Evolutionary conservation across 2,888 invertebrate genomes (phyloP).

Genomic region (Lasius platythorax): DNA sequence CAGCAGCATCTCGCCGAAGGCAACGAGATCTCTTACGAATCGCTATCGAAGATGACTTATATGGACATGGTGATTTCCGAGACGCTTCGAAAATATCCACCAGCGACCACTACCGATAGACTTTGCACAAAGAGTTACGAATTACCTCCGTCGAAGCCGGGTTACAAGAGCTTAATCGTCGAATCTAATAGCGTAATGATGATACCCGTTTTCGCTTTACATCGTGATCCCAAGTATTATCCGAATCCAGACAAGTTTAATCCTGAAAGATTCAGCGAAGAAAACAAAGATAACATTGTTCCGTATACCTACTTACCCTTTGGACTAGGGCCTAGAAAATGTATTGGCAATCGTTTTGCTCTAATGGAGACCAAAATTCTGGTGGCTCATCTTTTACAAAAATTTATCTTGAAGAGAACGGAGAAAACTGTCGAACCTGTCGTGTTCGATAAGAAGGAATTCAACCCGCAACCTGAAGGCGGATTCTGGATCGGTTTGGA

Average conservation of each 20-base stretch:
- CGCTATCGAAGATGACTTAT: conserved; percentile 75
- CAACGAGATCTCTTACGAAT: conserved; percentile 73
- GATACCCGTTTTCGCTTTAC: conserved; percentile 70
- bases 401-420: conserved; percentile 76
- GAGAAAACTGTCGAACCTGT: conserved; percentile 85
- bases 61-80: conserved; percentile 84
- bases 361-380: conserved; percentile 79
- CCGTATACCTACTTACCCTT: conserved; percentile 76
- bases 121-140: conserved; percentile 86
- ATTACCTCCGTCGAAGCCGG: conserved; percentile 78
- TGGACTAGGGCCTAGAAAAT: conserved; percentile 78
- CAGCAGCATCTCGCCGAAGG: conserved; percentile 68
- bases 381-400: conserved; percentile 68
- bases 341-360: conserved; percentile 78
- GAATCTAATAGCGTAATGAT: conserved; percentile 57
- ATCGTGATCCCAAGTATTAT: conserved; percentile 76
- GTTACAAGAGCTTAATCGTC: conserved; percentile 49
- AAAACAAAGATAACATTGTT: conserved; percentile 69
- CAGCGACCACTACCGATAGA: conserved; percentile 86
- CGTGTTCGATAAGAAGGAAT: conserved; percentile 52
- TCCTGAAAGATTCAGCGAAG: conserved; percentile 75
- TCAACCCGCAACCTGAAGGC: conserved; percentile 58
- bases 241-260: conserved; percentile 76
- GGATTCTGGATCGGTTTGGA: conserved; percentile 74
- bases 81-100: conserved; percentile 87